Evolutionary conservation across 2,888 invertebrate species (phyloP), one percentile per base, ranked within the genome.

Genomic region (Anagyrus pseudococci): DNA sequence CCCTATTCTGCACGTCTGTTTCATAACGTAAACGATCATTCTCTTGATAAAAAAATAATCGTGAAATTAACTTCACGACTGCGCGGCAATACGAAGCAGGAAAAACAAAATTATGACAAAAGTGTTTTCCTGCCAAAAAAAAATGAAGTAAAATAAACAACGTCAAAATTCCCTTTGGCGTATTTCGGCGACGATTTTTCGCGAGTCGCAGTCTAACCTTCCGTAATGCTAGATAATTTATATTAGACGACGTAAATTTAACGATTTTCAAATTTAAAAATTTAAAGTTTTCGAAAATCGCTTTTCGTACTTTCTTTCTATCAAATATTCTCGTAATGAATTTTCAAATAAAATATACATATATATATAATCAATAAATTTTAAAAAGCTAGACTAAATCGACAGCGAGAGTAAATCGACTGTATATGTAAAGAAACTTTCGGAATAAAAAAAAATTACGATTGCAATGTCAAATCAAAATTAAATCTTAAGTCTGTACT

Each of bases 401-500:
- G 17, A 17, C 55, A 55, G 55, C 29, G 44, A 44, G 46, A 37
- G 46, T 46, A 46, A 55, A 20, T 46, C 20, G 55, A 33, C 55
- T 55, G 55, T 55, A 55, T n/a, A n/a, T 55, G 52, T 52, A 52
- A 46, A 55, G 22, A 60, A 48, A 54, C 25, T 37, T 13, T 4
- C 33, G 10, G 10, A 37, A 4, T 29, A 29, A 43, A n/a, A 23
- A n/a, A 41, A 41, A 58, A 50, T n/a, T n/a, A n/a, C 47, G 29
- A 54, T 55, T 58, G 47, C 6, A 29, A 62, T 53, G 19, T 62
- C 46, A 43, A 66, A 66, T 60, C 57, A 66, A 66, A 66, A 66
- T 60, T 49, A 63, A 59, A 44, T 57, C 46, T 10, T 57, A 60
- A 25, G 54, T 40, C 52, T 55, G 37, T 54, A 57, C 49, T 61